Conservation (phyloP, 2,113 vertebrate species). For the Onychostruthus taczanowskii region DNA sequence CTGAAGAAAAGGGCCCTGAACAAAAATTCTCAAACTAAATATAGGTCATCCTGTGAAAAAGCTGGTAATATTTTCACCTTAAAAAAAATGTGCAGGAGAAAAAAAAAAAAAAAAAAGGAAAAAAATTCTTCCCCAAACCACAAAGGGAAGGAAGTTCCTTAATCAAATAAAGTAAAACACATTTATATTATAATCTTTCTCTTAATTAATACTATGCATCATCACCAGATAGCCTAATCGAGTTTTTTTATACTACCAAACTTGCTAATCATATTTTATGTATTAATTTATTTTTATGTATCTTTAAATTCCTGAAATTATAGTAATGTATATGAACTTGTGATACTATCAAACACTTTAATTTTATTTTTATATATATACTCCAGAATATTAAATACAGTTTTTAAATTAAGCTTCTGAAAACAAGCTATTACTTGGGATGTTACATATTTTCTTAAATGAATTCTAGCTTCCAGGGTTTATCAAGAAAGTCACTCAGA, state of each 20-base stretch:
- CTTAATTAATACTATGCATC: background rate
- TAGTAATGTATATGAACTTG: background rate
- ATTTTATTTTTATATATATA: background rate
- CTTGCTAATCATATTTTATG: background rate
- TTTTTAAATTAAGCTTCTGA: background rate
- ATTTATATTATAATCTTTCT: background rate
- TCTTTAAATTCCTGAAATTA: background rate
- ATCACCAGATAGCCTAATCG: background rate
- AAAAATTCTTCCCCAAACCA: background rate
- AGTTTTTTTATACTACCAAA: background rate
- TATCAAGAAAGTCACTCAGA: background rate
- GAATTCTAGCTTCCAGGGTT: background rate
- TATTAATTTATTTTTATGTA: background rate
- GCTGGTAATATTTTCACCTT: background rate
- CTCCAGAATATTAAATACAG: background rate
- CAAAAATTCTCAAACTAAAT: background rate
- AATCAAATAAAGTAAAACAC: background rate
- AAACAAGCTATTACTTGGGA: background rate
- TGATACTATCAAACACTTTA: background rate
- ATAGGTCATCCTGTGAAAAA: background rate
- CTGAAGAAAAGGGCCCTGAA: background rate
- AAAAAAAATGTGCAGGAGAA: background rate
- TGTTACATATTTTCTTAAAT: background rate
- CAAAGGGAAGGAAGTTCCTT: background rate
- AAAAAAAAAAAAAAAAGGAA: background rate